Percentiles rank a stretch among this genome's conserved stretches.
phyloP scores from a whole-genome alignment of 2,113 vertebrate genomes.

The Cyphomyrus discorhynchus region DNA sequence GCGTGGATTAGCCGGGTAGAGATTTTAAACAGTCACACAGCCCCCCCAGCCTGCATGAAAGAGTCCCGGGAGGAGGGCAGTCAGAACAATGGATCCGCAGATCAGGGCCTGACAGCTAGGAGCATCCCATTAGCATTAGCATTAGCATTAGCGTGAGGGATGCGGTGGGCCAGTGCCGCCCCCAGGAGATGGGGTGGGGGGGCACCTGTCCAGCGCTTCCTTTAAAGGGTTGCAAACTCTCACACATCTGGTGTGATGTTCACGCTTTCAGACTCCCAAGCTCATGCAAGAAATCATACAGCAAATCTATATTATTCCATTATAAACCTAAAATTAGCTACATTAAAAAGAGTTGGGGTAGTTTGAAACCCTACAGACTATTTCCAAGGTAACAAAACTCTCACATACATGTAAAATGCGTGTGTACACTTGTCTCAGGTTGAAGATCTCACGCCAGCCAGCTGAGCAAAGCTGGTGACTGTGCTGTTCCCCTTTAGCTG shows the following conservation, averaged over 20 bases:
- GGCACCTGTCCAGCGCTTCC: neutral
- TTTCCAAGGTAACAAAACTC: neutral
- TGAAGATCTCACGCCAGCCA: neutral
- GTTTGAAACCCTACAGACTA: neutral
- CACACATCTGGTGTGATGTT: neutral
- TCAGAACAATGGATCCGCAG: slow-evolving; percentile 33
- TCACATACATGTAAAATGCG: neutral
- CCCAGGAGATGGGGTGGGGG: neutral
- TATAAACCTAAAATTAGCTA: neutral
- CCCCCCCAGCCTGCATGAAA: neutral
- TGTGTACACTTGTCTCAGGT: neutral
- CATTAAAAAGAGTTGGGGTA: neutral
- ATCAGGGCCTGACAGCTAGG: slow-evolving; percentile 33
- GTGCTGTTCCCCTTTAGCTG: neutral
- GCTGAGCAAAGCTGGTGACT: neutral
- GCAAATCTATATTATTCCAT: neutral
- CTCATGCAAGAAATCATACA: neutral
- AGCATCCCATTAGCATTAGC: slow-evolving; percentile 36
- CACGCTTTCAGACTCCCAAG: neutral
- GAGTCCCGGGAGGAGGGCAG: neutral
- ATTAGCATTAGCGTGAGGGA: slow-evolving; percentile 25
- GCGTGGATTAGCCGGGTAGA: neutral
- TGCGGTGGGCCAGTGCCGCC: neutral
- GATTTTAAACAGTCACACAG: neutral
- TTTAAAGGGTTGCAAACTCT: neutral